Base-by-base conservation (phyloP, 2,797 vertebrate species). In the Acestrorhynchus altus region DNA sequence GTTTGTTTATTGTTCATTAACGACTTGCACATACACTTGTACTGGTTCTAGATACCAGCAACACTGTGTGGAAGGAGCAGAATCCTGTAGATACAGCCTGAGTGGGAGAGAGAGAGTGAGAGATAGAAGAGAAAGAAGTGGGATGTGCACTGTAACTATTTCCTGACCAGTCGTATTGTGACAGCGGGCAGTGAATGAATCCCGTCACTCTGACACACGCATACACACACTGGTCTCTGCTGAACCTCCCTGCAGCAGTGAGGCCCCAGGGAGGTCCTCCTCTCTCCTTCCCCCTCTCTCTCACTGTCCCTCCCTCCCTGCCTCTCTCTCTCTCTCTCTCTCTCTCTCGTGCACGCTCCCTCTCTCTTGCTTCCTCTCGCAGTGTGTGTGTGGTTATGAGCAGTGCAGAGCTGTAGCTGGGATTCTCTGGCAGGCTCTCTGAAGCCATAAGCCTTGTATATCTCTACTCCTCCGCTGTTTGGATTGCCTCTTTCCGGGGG, bases 381-480 rank as follows among this genome's bases (percentile, higher is more conserved):
- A 39, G 39, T 6, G 51, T 70, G 47, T 57, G 77, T 24, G 52
- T 16, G 74, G 51, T 78, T 77, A 87, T 83, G 83, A 85, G 75
- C 72, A 74, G 66, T 79, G 78, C 78, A 52, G 61, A 77, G 84
- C 86, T 79, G 83, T 77, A 83, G 79, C 49, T 46, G 28, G 74
- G 83, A 85, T 87, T 83, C 85, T 76, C 9, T 20, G 26, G 61
- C 66, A 77, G 81, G 28, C 46, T 77, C 47, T 65, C n/a, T 64
- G 22, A 56, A 66, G 16, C 20, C 10, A 1, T 24, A 31, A 11
- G 18, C 26, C 18, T 51, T n/a, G 13, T 59, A 15, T 66, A 22
- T 26, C 13, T 64, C 4, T 20, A 47, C 60, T 59, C 47, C 59
- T 31, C 39, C 4, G 8, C 11, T 59, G 28, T 59, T 59, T 35